Base-by-base conservation (phyloP, 2,113 vertebrate genomes). In the Atrichornis clamosus region DNA sequence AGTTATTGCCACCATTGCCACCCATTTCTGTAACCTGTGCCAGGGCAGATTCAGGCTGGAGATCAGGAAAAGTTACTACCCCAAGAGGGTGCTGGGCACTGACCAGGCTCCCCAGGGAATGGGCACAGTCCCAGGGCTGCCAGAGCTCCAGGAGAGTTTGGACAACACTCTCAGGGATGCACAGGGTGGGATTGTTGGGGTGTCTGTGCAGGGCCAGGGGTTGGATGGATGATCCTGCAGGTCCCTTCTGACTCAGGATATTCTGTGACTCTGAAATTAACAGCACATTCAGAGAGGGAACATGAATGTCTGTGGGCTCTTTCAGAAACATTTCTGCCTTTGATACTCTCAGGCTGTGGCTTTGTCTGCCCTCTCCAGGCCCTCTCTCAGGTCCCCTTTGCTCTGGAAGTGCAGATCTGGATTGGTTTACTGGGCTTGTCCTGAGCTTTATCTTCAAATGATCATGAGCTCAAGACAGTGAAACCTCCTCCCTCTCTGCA, bases 141-240 rank as follows among this genome's bases (percentile, higher is more conserved):
- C 77, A 59, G 60, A 67, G 87, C 53, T 89, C 28, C 39, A 30
- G 69, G 46, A 39, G 28, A 0, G 3, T 30, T 59, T 53, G 60
- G 87, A 17, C 27, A 65, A 0, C 0, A 0, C 33, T 74, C 0
- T 0, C 32, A 39, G 69, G 39, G 50, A 9, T 75, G 70, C 21
- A 0, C 78, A 53, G 53, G 39, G 20, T 75, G 46, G 39, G 39
- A 22, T 15, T 67, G 39, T 60, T 82, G 68, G 44, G 44, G 60
- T 5, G 53, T 39, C 33, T 60, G 28, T 11, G 53, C 78, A 67
- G 60, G 11, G 23, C 13, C 33, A 30, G 46, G 53, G 4, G 9
- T 1, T 59, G 46, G 10, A 24, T 50, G 1, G 4, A 3, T n/a
- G 53, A 5, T 67, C 46, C 0, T 39, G 44, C 24, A 60, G 39